Conservation (phyloP, 1,140 invertebrate genomes). For the Pemphigus obesinymphae region DNA sequence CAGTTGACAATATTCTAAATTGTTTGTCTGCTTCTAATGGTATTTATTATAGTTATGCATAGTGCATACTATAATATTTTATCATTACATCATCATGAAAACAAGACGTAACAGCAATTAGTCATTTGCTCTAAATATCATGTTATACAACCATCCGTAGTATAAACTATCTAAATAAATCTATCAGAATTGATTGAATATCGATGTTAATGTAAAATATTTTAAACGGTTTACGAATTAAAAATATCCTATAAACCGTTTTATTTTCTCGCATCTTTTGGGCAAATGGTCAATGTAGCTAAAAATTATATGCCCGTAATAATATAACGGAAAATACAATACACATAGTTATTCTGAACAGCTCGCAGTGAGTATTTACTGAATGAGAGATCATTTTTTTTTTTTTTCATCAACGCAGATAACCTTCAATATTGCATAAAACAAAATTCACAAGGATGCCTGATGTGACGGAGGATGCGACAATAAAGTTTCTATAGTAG, state of each 20-base stretch:
- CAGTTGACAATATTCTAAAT: too few species aligned
- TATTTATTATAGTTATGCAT: too few species aligned
- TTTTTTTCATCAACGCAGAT: too few species aligned
- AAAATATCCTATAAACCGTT: too few species aligned
- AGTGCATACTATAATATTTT: background rate
- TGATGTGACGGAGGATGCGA: too few species aligned
- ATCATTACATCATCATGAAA: background rate
- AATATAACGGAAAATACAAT: background rate
- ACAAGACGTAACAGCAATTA: background rate
- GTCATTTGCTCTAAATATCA: constrained; percentile 10
- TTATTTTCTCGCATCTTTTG: background rate
- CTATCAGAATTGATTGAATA: background rate
- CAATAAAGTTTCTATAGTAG: too few species aligned
- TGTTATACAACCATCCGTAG: background rate
- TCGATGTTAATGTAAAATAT: background rate
- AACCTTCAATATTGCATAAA: too few species aligned
- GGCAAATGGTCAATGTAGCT: background rate
- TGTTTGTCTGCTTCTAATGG: too few species aligned
- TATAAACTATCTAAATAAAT: background rate
- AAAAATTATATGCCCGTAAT: background rate
- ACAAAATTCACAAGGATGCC: too few species aligned
- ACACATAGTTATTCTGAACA: background rate
- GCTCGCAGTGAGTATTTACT: background rate
- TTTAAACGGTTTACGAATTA: background rate
- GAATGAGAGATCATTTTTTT: background rate